phyloP scores from a whole-genome alignment of 2,113 vertebrate species.

The Stigmatopora argus region DNA sequence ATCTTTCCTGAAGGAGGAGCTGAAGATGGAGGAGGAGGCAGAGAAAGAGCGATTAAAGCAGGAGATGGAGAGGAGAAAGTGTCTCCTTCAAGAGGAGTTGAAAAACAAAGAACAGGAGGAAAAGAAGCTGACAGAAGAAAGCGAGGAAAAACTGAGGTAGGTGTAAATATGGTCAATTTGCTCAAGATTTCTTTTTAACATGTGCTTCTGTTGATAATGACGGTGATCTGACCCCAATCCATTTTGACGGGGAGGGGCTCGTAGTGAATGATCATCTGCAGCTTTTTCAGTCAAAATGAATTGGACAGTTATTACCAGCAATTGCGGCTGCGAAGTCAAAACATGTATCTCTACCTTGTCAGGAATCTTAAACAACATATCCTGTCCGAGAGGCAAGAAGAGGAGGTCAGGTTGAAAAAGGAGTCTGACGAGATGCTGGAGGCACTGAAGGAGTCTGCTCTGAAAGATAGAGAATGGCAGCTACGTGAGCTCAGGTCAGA shows the following conservation, averaged over 20 bases:
- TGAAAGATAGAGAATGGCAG: constrained; percentile 52
- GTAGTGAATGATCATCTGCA: no score
- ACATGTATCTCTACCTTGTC: neutral
- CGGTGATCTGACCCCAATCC: no score
- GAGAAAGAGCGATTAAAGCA: constrained; percentile 47
- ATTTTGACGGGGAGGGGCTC: no score
- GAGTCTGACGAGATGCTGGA: constrained; percentile 57
- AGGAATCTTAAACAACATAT: constrained; percentile 71
- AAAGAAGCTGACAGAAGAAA: constrained; percentile 65
- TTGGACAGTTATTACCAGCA: neutral
- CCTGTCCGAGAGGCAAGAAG: constrained; percentile 59
- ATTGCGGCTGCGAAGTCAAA: neutral
- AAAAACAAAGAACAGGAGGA: constrained; percentile 62
- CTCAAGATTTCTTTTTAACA: neutral
- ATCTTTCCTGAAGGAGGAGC: constrained; percentile 25
- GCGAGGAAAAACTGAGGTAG: constrained; percentile 75
- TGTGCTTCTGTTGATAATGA: no score
- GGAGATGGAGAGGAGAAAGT: constrained; percentile 30
- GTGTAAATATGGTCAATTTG: neutral
- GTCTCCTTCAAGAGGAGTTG: constrained; percentile 22
- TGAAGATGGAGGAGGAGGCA: constrained; percentile 49
- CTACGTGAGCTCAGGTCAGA: constrained; percentile 72
- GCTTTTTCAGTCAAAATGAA: no score
- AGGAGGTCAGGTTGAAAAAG: constrained; percentile 65
- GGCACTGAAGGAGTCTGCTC: constrained; percentile 55